phyloP scores from a whole-genome alignment of 2,797 vertebrate species.

The Alauda arvensis region DNA sequence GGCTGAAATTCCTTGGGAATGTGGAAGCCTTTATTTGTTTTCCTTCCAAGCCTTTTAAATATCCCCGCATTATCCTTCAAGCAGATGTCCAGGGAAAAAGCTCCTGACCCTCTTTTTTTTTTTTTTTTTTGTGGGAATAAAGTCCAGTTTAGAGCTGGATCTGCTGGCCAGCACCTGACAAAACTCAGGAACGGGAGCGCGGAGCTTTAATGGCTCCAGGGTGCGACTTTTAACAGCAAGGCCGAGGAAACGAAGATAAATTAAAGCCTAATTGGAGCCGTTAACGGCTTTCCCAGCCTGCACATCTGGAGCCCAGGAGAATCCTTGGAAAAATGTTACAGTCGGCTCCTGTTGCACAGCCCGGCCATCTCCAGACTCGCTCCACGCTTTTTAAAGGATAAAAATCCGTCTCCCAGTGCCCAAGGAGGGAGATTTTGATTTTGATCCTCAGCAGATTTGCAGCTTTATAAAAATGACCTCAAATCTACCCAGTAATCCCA shows the following conservation, averaged over 20 bases:
- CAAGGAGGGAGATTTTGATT: background rate
- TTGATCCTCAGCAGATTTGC: background rate
- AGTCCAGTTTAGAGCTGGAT: slow-evolving; percentile 59
- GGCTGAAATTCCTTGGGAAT: slow-evolving; percentile 73
- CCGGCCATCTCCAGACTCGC: slow-evolving; percentile 71
- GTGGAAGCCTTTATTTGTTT: slow-evolving; percentile 80
- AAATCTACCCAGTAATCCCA: too few relatives aligned
- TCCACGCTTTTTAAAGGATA: background rate
- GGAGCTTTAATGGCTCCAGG: slow-evolving; percentile 70
- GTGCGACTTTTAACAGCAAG: slow-evolving; percentile 71
- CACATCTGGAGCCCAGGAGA: slow-evolving; percentile 80
- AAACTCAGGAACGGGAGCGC: slow-evolving; percentile 80
- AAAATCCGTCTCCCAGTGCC: background rate
- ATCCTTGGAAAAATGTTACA: slow-evolving; percentile 78
- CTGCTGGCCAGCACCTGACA: slow-evolving; percentile 87
- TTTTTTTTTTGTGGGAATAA: slow-evolving; percentile 62
- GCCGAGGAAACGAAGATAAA: slow-evolving; percentile 80
- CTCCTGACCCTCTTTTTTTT: slow-evolving; percentile 78
- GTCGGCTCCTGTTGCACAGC: slow-evolving; percentile 82
- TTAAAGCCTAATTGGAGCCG: slow-evolving; percentile 83
- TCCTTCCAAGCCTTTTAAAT: slow-evolving; percentile 88
- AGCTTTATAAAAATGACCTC: background rate
- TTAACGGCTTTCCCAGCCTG: slow-evolving; percentile 81
- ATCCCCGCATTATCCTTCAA: slow-evolving; percentile 84
- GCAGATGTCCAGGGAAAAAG: slow-evolving; percentile 92